Conservation (phyloP, 2,797 vertebrate species). For the Acropternis orthonyx region DNA sequence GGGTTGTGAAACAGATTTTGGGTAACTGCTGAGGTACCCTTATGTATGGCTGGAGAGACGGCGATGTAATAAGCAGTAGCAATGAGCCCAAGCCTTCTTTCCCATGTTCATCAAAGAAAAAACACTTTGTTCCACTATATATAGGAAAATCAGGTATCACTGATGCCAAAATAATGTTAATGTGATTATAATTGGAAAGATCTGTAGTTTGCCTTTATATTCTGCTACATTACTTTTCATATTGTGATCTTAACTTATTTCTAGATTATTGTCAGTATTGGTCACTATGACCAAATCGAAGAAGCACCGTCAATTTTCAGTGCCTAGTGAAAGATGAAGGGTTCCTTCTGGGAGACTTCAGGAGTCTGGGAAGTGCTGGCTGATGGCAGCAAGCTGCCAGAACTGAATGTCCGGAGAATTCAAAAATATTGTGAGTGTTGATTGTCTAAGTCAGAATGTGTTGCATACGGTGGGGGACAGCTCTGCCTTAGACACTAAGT, state of each 20-base stretch:
- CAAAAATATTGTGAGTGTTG: not conserved
- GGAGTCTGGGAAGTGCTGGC: not conserved
- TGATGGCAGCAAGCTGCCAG: not conserved
- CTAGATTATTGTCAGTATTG: not conserved
- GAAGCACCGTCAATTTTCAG: not conserved
- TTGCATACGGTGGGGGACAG: not conserved
- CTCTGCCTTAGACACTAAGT: not conserved
- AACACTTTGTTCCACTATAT: not conserved
- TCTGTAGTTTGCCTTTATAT: not conserved
- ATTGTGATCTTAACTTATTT: not conserved
- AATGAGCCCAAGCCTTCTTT: not conserved
- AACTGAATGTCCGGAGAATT: slow-evolving; percentile 6
- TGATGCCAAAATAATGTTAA: not conserved
- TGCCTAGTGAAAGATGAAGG: not conserved
- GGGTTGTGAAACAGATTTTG: not conserved
- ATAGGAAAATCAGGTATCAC: not conserved
- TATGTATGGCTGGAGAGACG: not conserved
- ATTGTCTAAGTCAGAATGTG: not conserved
- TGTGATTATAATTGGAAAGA: not conserved
- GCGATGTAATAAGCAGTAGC: not conserved
- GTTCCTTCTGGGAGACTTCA: not conserved
- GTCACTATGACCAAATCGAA: not conserved
- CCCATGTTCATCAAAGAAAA: not conserved
- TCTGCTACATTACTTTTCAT: not conserved
- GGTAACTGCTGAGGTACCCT: not conserved